phyloP scores from a whole-genome alignment of 1,140 invertebrate genomes.

The Leptonema lineaticorne region DNA sequence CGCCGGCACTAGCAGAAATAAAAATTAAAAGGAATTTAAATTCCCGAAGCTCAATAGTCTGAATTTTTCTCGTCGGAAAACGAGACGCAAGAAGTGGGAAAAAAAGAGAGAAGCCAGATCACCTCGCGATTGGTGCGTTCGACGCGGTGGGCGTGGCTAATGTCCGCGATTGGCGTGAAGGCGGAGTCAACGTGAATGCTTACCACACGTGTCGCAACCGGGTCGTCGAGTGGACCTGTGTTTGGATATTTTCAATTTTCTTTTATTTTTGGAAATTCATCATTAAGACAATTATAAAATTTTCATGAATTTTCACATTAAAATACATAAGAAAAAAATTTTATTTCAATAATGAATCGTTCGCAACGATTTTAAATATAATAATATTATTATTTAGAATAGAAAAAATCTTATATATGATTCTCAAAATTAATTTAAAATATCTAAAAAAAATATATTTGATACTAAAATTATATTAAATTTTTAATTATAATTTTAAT shows the following conservation, averaged over 20 bases:
- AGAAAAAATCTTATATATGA: too few relatives aligned
- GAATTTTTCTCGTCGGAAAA: slow-evolving; percentile 17
- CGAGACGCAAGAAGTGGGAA: neutral
- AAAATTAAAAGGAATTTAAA: slow-evolving; percentile 13
- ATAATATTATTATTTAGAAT: too few relatives aligned
- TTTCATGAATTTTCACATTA: too few relatives aligned
- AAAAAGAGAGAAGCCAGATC: neutral
- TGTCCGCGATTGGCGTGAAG: neutral
- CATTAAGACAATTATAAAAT: too few relatives aligned
- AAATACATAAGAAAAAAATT: too few relatives aligned
- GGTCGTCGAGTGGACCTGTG: neutral
- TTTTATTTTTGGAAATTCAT: too few relatives aligned
- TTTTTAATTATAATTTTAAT: too few relatives aligned
- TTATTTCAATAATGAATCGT: too few relatives aligned
- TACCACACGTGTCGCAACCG: neutral
- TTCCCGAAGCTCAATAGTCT: slow-evolving; percentile 10
- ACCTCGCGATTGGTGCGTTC: neutral
- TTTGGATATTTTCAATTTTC: neutral
- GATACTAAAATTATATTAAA: too few relatives aligned
- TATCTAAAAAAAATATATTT: too few relatives aligned
- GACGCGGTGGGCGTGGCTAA: neutral
- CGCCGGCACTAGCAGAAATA: slow-evolving; percentile 2
- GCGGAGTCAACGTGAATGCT: neutral
- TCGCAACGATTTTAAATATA: too few relatives aligned
- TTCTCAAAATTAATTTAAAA: too few relatives aligned